Base-by-base conservation (phyloP, 2,113 vertebrate genomes). In the Noctilio leporinus region DNA sequence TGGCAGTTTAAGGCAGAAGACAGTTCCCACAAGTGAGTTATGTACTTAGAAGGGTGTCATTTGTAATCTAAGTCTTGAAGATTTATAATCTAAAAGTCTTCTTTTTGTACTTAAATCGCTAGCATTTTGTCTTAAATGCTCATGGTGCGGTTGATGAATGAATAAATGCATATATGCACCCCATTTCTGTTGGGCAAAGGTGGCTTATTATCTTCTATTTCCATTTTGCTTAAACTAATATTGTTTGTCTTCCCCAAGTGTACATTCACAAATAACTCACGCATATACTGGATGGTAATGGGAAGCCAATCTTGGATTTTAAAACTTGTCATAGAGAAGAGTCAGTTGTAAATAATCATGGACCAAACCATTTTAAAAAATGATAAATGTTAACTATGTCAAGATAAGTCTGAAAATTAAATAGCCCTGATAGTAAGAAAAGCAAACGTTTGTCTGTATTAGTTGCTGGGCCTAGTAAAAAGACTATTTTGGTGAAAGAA, bases 401-500 rank as follows among this genome's bases (percentile, higher is more conserved):
- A 85, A 72, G 65, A 62, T 96, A 89, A 85, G 76, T 91, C 67
- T 92, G 83, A 89, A 94, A 91, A 92, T 92, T 96, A 89, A 94
- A 73, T 85, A 90, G 53, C 53, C 33, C 35, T n/a, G 22, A 72
- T 57, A 77, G 77, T 96, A 38, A 76, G 70, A 96, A 94, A 89
- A 93, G 81, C 62, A 49, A 88, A 43, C 15, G 1, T 90, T 81
- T 89, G 70, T 86, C 49, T 59, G 64, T 59, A 30, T 47, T 81
- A 47, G 87, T 91, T 95, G 51, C 51, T 51, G 81, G 75, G 72
- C 81, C 88, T 85, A 15, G 59, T 90, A 73, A 87, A 97, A 95
- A 94, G 86, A 78, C 67, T 91, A 22, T 91, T 96, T 97, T 40
- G 5, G n/a, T 47, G 85, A 95, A 69, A 97, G 89, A 92, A 77